Percentiles rank a stretch among this genome's conserved stretches.
These are phyloP conservation scores for Ligdia adustata DNA, from an alignment of 2,888 invertebrate species.

Conservation along the genomic window DNA sequence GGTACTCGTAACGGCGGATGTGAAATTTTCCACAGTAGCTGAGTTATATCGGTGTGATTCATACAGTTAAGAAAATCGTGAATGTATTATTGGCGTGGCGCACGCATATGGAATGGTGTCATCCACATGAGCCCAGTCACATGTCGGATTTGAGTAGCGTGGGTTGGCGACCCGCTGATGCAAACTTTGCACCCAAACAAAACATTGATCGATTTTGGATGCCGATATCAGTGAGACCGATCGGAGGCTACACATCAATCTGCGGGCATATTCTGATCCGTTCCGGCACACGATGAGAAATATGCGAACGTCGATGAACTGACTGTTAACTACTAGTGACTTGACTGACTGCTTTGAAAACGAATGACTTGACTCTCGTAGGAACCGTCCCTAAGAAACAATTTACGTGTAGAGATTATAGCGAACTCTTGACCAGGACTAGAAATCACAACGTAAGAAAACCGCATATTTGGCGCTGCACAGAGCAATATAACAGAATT, in stretches of 20 bases:
- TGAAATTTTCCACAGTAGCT: slow-evolving; percentile 74
- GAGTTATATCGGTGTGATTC: slow-evolving; percentile 54
- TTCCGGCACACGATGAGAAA: neutral
- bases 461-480: no score
- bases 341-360: no score
- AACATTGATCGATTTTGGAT: slow-evolving; percentile 69
- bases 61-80: slow-evolving; percentile 62
- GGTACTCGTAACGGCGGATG: slow-evolving; percentile 54
- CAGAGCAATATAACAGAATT: slow-evolving; percentile 2
- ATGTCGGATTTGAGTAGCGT: slow-evolving; percentile 22
- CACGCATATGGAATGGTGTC: slow-evolving; percentile 63
- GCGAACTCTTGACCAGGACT: no score
- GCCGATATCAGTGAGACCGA: slow-evolving; percentile 5
- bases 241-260: slow-evolving; percentile 3
- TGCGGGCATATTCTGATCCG: neutral
- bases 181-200: no score
- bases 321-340: no score
- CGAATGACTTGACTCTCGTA: no score
- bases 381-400: no score
- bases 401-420: no score
- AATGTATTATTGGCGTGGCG: slow-evolving; percentile 68
- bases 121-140: slow-evolving; percentile 45
- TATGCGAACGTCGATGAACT: no score
- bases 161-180: slow-evolving; percentile 69
- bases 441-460: no score